These are phyloP conservation scores for Solea senegalensis DNA, from an alignment of 2,113 vertebrate species.

Conservation along the genomic window DNA sequence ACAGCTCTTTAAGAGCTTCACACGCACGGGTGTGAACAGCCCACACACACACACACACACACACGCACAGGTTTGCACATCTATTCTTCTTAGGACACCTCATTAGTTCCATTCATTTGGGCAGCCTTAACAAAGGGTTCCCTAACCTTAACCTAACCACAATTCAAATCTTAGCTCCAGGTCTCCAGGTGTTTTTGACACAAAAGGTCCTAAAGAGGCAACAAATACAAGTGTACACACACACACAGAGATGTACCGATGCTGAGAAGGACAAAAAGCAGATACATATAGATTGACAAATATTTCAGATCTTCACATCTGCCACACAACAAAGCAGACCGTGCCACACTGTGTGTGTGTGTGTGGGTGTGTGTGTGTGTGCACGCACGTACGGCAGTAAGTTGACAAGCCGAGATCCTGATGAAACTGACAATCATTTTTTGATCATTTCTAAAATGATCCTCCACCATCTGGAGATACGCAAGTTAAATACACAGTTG, in stretches of 20 bases:
- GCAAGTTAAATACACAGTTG: slow-evolving; percentile 82
- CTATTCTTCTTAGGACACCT: no score
- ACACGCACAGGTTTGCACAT: neutral
- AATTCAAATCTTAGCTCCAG: no score
- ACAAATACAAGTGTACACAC: neutral
- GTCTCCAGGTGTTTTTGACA: no score
- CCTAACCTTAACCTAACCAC: no score
- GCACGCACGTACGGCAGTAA: slow-evolving; percentile 14
- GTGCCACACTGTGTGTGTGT: slow-evolving; percentile 4
- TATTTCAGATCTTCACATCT: slow-evolving; percentile 50
- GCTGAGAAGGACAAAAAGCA: slow-evolving; percentile 31
- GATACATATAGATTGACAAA: slow-evolving; percentile 51
- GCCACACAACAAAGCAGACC: slow-evolving; percentile 20
- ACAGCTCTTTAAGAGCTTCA: slow-evolving; percentile 65
- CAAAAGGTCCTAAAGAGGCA: no score
- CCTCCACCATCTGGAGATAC: slow-evolving; percentile 80
- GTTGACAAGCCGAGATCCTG: slow-evolving; percentile 69
- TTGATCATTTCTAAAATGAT: slow-evolving; percentile 71
- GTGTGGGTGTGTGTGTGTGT: slow-evolving; percentile 4
- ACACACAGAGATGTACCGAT: slow-evolving; percentile 46
- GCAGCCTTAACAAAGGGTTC: no score
- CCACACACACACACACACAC: slow-evolving; percentile 26
- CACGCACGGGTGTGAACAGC: slow-evolving; percentile 61
- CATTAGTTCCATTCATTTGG: no score
- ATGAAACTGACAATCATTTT: slow-evolving; percentile 57